Evolutionary conservation across 2,113 vertebrate genomes (phyloP), one percentile per base, ranked within the genome.

Genomic region (Pterocles gutturalis): DNA sequence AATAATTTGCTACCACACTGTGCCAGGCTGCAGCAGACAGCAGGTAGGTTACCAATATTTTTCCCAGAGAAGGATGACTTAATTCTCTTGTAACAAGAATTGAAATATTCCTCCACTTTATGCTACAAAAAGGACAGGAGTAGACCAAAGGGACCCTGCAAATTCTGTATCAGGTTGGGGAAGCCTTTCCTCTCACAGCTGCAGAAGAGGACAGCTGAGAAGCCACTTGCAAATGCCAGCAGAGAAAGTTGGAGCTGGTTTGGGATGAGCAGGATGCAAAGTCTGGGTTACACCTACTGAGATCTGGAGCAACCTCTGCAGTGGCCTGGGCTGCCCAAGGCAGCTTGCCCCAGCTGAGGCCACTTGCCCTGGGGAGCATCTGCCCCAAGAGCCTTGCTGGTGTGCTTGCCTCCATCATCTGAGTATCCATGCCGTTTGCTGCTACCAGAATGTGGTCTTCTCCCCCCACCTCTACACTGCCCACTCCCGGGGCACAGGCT

Each of bases 381-480:
- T 81, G 34, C 58, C 9, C 31, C 11, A 20, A 5, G 13, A 78
- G 20, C 51, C 22, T 46, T 36, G 43, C 33, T 57, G 26, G 18
- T 0, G 0, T 12, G 46, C 41, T 79, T 0, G 0, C 13, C 53
- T 72, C 34, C 41, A 21, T 29, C 0, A 1, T 6, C 21, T 71
- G 54, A 0, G 0, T 6, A 11, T 7, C 4, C 17, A 10, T 21
- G 15, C 71, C 20, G 11, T 22, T 65, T 22, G 18, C 36, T 58
- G 41, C 81, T 73, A 46, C 29, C 53, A 90, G 57, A 73, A 80
- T 61, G 5, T 36, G 33, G 21, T 49, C 33, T 80, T 83, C 61
- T 76, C 10, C 66, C 21, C 45, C 12, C 24, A 31, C 33, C 29
- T 79, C 58, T 55, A 38, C 0, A 0, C 33, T 64, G 20, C 17